These are phyloP conservation scores for Sebastes umbrosus DNA, from an alignment of 2,797 vertebrate species.

Conservation along the genomic window DNA sequence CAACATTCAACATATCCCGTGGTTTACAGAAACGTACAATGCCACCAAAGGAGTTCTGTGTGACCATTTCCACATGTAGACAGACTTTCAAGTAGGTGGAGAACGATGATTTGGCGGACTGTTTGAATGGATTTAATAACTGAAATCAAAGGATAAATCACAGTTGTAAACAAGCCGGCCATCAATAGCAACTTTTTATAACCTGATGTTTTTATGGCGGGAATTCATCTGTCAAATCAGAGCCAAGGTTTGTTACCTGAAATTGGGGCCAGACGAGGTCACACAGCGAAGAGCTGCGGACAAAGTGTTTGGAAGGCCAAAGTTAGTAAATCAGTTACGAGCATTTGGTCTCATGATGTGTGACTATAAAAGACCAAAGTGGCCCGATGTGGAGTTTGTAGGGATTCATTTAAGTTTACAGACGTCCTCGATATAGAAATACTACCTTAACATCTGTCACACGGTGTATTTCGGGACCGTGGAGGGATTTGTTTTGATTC, in stretches of 20 bases:
- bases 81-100: neutral
- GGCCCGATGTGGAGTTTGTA: neutral
- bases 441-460: constrained; percentile 13
- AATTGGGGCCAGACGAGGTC: neutral
- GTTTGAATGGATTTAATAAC: neutral
- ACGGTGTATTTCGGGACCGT: constrained; percentile 42
- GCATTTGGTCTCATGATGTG: neutral
- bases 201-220: neutral
- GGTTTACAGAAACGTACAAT: too few relatives aligned
- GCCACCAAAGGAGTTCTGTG: neutral
- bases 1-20: too few relatives aligned
- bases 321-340: neutral
- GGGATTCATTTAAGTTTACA: constrained; percentile 19
- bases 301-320: neutral
- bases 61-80: neutral
- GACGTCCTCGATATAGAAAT: constrained; percentile 4
- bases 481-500: constrained; percentile 11
- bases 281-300: neutral
- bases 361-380: neutral
- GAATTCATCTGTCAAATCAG: neutral
- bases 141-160: neutral
- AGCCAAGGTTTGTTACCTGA: neutral
- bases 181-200: neutral
- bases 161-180: neutral
- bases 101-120: neutral